phyloP scores from a whole-genome alignment of 2,113 vertebrate species.

The Thamnaconus septentrionalis region DNA sequence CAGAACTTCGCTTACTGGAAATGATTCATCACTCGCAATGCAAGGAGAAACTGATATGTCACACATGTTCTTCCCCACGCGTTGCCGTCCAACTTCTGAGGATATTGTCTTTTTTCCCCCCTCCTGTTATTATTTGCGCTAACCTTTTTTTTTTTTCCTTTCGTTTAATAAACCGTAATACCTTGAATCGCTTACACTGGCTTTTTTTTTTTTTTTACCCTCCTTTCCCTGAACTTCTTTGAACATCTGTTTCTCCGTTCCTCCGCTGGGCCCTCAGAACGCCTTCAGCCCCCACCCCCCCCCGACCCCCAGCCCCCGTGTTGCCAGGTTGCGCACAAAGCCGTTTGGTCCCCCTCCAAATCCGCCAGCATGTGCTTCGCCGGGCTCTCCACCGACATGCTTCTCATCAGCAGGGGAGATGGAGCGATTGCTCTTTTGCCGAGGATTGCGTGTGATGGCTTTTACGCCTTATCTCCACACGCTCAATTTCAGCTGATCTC shows the following conservation, averaged over 20 bases:
- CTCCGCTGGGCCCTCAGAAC: slow-evolving; percentile 2
- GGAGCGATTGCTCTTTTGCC: slow-evolving; percentile 47
- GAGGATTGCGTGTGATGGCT: slow-evolving; percentile 25
- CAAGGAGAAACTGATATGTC: slow-evolving; percentile 20
- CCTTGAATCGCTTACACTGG: background rate
- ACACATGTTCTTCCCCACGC: slow-evolving; percentile 19
- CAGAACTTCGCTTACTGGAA: slow-evolving; percentile 49
- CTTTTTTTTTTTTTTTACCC: background rate
- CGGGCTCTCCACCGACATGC: slow-evolving; percentile 36
- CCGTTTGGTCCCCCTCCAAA: slow-evolving; percentile 50
- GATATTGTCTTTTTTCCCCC: slow-evolving; percentile 1
- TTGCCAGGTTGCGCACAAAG: background rate
- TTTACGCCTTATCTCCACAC: slow-evolving; percentile 50
- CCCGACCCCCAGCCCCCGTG: no score
- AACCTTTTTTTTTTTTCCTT: background rate
- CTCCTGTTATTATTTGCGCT: no score
- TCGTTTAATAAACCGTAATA: background rate
- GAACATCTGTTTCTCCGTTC: background rate
- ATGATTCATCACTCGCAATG: slow-evolving; percentile 39
- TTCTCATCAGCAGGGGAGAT: slow-evolving; percentile 61
- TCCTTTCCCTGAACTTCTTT: background rate
- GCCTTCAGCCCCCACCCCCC: no score
- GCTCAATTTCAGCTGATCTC: slow-evolving; percentile 62
- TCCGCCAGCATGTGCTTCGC: slow-evolving; percentile 21
- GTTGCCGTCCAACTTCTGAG: background rate